Evolutionary conservation across 2,888 invertebrate species (phyloP).

Genomic region (Dryococelus australis): DNA sequence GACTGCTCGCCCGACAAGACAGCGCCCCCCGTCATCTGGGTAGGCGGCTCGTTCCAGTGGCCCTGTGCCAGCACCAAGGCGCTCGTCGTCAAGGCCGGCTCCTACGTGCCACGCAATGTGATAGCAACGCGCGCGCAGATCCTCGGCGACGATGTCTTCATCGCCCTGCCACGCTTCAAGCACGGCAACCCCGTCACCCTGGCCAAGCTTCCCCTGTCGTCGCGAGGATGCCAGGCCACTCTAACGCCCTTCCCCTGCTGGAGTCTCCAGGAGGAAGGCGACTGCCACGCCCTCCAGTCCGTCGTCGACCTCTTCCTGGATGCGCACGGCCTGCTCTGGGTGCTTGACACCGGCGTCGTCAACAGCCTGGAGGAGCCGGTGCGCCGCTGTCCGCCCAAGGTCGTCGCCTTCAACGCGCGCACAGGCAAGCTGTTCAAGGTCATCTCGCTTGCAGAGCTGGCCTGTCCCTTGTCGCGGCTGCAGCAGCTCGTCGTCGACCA

Average conservation of each 20-base stretch:
- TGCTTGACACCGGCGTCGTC: constrained; percentile 74
- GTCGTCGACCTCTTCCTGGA: constrained; percentile 72
- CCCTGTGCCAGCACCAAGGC: constrained; percentile 66
- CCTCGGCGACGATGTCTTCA: constrained; percentile 64
- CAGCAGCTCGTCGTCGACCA: constrained; percentile 77
- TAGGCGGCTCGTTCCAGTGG: constrained; percentile 54
- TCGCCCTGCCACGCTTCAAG: constrained; percentile 62
- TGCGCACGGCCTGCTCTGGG: constrained; percentile 73
- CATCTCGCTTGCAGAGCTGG: constrained; percentile 67
- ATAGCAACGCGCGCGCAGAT: constrained; percentile 69
- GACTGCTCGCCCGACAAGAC: not conserved
- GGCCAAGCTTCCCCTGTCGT: constrained; percentile 63
- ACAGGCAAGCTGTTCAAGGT: constrained; percentile 67
- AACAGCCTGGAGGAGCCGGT: constrained; percentile 71
- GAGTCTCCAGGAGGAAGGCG: constrained; percentile 69
- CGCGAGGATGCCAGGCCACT: constrained; percentile 60
- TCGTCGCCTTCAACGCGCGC: constrained; percentile 68
- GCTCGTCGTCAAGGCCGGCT: constrained; percentile 65
- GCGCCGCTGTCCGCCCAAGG: constrained; percentile 68
- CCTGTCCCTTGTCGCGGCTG: constrained; percentile 67
- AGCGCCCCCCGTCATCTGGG: not conserved
- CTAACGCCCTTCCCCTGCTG: constrained; percentile 70
- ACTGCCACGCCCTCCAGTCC: constrained; percentile 71
- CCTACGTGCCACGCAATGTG: constrained; percentile 67
- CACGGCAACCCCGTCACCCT: constrained; percentile 56